Evolutionary conservation across 2,797 vertebrate genomes (phyloP).

Genomic region (Dryobates pubescens): DNA sequence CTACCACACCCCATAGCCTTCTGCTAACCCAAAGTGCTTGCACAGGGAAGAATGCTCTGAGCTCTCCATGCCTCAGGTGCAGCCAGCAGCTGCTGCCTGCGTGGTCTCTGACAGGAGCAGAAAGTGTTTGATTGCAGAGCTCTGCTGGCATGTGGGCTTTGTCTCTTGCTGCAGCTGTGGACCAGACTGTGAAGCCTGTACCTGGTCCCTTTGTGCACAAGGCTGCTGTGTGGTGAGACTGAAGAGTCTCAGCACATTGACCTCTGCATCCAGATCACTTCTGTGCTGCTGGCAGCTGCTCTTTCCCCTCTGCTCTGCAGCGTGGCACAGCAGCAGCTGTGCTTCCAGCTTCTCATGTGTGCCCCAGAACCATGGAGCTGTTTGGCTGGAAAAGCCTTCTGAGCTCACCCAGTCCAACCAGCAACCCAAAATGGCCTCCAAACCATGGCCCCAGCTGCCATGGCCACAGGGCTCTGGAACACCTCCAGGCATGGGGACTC

Average conservation of each 20-base stretch:
- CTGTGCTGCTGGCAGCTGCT: too few species aligned
- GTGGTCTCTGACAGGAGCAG: not conserved
- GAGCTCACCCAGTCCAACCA: too few species aligned
- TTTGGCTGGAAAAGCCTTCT: too few species aligned
- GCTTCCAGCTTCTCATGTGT: too few species aligned
- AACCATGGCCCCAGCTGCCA: too few species aligned
- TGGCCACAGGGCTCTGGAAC: too few species aligned
- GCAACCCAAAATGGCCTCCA: too few species aligned
- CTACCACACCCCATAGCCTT: not conserved
- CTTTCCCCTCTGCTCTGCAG: too few species aligned
- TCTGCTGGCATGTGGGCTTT: accelerated
- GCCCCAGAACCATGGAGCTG: too few species aligned
- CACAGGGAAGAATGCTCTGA: not conserved
- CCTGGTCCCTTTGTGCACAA: not conserved
- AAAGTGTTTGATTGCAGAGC: not conserved
- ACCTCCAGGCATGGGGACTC: too few species aligned
- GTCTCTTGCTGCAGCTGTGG: not conserved
- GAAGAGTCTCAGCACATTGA: accelerated
- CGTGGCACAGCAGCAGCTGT: too few species aligned
- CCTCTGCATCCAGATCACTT: accelerated
- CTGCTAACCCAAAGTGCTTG: not conserved
- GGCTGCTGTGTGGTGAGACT: not conserved
- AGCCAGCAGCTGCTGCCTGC: not conserved
- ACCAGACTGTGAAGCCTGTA: not conserved
- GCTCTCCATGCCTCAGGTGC: not conserved